These are phyloP conservation scores for Ptychadena robeensis DNA, from an alignment of 2,797 vertebrate species.

Conservation along the genomic window DNA sequence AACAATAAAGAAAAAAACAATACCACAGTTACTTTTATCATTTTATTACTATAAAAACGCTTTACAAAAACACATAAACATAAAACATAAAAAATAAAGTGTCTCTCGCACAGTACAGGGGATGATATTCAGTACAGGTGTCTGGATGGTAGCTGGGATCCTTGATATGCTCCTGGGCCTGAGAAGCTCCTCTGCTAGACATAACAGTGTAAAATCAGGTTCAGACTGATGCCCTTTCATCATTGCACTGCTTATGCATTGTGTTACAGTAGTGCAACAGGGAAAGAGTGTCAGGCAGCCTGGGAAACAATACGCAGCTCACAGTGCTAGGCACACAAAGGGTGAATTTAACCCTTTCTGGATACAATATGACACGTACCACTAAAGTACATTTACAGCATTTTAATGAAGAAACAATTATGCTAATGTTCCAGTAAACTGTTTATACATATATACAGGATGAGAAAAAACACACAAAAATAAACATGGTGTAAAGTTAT, in stretches of 20 bases:
- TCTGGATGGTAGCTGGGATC: neutral
- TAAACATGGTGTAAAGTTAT: neutral
- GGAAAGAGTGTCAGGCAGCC: slow-evolving; percentile 90
- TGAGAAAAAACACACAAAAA: too few species aligned
- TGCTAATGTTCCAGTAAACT: neutral
- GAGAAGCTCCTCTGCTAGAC: slow-evolving; percentile 11
- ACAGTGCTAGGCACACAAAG: neutral
- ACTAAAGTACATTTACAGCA: neutral
- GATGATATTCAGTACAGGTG: neutral
- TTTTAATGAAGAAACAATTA: neutral
- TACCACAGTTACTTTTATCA: neutral
- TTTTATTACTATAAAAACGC: neutral
- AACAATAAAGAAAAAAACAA: neutral
- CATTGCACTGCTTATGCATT: slow-evolving; percentile 92
- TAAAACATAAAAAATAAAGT: neutral
- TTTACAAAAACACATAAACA: neutral
- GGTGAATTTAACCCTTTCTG: slow-evolving; percentile 20
- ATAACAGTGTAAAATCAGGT: slow-evolving; percentile 61
- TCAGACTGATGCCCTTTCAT: slow-evolving; percentile 92
- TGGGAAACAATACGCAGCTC: slow-evolving; percentile 53
- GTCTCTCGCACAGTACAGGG: neutral
- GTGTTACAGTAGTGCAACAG: slow-evolving; percentile 94
- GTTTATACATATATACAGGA: neutral
- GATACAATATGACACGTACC: neutral
- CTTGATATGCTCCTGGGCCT: neutral